These are phyloP conservation scores for Patella depressa DNA, from an alignment of 2,888 invertebrate genomes.

Conservation along the genomic window DNA sequence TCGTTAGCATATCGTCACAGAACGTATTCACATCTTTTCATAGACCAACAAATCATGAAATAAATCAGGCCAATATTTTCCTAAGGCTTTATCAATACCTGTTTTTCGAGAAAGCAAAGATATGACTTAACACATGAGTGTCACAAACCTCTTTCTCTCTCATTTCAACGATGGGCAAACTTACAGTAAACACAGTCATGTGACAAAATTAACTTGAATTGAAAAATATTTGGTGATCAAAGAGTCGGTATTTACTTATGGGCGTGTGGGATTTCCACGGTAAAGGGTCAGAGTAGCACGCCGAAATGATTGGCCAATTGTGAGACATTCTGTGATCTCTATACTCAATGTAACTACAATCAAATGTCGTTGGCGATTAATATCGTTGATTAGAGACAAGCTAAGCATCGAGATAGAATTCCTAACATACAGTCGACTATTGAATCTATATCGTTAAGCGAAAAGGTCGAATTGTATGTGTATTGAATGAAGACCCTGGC, in stretches of 20 bases:
- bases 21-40: too few species aligned
- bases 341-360: constrained; percentile 17
- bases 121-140: constrained; percentile 5
- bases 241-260: constrained; percentile 28
- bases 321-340: constrained; percentile 20
- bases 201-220: neutral
- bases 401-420: neutral
- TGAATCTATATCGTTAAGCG: neutral
- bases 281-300: constrained; percentile 11
- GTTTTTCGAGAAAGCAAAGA: constrained; percentile 8
- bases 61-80: neutral
- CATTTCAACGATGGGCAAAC: neutral
- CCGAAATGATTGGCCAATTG: constrained; percentile 12
- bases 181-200: neutral
- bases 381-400: constrained; percentile 3
- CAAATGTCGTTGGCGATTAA: constrained; percentile 24
- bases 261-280: constrained; percentile 25
- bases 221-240: constrained; percentile 20
- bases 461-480: too few species aligned
- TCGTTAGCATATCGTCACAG: too few species aligned
- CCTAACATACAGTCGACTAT: neutral
- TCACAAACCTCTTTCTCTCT: neutral
- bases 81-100: neutral
- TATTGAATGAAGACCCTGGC: too few species aligned
- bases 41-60: neutral